Evolutionary conservation across 2,113 vertebrate species (phyloP), one percentile per base, ranked within the genome.

Genomic region (Eolophus roseicapilla): DNA sequence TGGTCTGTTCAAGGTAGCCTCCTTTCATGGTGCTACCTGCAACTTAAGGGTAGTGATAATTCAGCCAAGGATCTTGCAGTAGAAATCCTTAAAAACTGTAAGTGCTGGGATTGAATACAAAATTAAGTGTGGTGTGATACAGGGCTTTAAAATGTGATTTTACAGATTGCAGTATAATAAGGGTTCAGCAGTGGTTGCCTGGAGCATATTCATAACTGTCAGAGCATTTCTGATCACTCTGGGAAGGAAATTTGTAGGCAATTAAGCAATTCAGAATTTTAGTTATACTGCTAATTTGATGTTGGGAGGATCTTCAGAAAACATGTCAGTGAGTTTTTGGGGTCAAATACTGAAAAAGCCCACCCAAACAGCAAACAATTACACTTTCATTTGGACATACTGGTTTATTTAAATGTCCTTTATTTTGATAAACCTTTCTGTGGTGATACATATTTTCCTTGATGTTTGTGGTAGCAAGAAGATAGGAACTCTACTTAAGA

Each of bases 1-100:
- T 99, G 99, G 99, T 98, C 99, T 35, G 98, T 99, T 59, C 99
- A 99, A 95, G 99, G 99, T 35, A 99, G 99, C 91, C 98, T 99
- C 79, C 98, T 99, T 6, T 99, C 99, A 46, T 99, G 99, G 99
- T 99, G 99, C 96, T 99, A 98, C 97, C 97, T 99, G 93, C 99
- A 99, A 78, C 98, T 99, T 37, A 99, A 99, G 98, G 98, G 98
- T 62, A 97, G 96, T 2, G 94, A 98, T 24, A 47, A 91, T 12
- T 79, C 88, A 28, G 62, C 98, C n/a, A 97, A 98, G 95, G 97
- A 98, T 31, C 97, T 98, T 64, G 98, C 99, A 55, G 90, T 97
- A 90, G 97, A 98, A 92, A 98, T 99, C 87, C 97, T 99, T 31
- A 97, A 98, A 44, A 99, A 98, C 97, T 99, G 99, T 99, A 96